Conservation (phyloP, 2,888 invertebrate genomes). For the Andrena hattorfiana region DNA sequence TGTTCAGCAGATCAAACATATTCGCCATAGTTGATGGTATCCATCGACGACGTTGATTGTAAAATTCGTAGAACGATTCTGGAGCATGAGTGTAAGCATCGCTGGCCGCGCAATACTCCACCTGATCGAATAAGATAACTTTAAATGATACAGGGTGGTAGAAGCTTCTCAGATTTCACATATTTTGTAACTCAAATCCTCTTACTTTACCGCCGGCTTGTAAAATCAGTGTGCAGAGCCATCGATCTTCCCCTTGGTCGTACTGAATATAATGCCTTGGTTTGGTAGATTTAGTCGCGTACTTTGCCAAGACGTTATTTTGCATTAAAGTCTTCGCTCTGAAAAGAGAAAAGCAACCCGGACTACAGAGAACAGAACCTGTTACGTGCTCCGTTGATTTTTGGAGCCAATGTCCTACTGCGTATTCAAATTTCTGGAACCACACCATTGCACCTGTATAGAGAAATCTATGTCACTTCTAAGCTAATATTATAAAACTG, state of each 20-base stretch:
- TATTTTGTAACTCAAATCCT: neutral
- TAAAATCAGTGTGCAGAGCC: conserved; percentile 96
- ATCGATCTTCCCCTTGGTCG: conserved; percentile 98
- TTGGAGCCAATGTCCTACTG: conserved; percentile 97
- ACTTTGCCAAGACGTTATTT: conserved; percentile 95
- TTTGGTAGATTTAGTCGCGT: conserved; percentile 92
- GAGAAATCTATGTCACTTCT: conserved; percentile 2
- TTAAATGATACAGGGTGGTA: neutral
- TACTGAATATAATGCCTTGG: conserved; percentile 96
- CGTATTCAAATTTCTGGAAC: conserved; percentile 96
- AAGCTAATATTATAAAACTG: neutral
- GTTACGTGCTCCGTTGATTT: conserved; percentile 96
- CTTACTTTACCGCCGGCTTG: conserved; percentile 93
- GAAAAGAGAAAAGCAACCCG: conserved; percentile 96
- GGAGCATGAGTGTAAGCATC: conserved; percentile 98
- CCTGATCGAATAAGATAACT: conserved; percentile 60
- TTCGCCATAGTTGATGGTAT: conserved; percentile 98
- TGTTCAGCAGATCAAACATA: conserved; percentile 93
- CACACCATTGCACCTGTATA: conserved; percentile 91
- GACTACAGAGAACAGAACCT: conserved; percentile 95
- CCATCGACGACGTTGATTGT: conserved; percentile 97
- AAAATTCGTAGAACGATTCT: conserved; percentile 96
- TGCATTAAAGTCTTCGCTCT: conserved; percentile 96
- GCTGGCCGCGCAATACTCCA: conserved; percentile 98
- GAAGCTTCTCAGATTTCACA: neutral